Evolutionary conservation across 1,140 invertebrate genomes (phyloP), one percentile per base, ranked within the genome.

Genomic region (Zaprionus camerounensis): DNA sequence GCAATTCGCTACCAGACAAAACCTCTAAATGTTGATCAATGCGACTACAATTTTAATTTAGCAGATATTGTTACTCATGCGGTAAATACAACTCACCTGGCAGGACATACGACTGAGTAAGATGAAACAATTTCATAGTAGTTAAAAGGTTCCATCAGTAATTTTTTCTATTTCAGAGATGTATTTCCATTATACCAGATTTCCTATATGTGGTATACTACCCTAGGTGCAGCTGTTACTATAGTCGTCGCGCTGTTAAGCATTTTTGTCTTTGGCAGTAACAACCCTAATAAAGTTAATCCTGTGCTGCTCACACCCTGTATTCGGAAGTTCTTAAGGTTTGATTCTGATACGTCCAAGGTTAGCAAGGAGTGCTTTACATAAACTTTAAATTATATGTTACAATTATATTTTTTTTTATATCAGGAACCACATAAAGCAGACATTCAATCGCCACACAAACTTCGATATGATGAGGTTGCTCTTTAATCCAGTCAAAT

Each of bases 161-260:
- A 34, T 13, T 38, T 15, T 7, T 63, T 13, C 9, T 22, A n/a
- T 83, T 86, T 59, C 61, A 95, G 94, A 3, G 93, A 94, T 55
- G 91, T 95, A 17, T 95, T 94, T 91, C 93, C 94, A 0, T 73
- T 96, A 2, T 94, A 95, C 53, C 94, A 94, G 28, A 94, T 96
- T 5, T 96, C 95, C 9, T 96, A 96, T 80, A 94, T 96, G 91
- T 96, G 95, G 95, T 96, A 96, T 62, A 96, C 95, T 0, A 79
- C 95, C 1, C 91, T 95, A 5, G 95, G 95, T n/a, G 93, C 93
- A 2, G 36, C 93, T 1, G 93, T 95, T 2, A 94, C 94, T 9
- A 93, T 95, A 44, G 82, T 90, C 22, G 92, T 95, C 7, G 93
- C 94, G 11, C 82, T 94, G 0, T 17, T 94, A 0, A 92, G 93